Percentiles rank a stretch among this genome's conserved stretches.
Conservation (phyloP, 2,113 vertebrate species). For the Brachirus orientalis region DNA sequence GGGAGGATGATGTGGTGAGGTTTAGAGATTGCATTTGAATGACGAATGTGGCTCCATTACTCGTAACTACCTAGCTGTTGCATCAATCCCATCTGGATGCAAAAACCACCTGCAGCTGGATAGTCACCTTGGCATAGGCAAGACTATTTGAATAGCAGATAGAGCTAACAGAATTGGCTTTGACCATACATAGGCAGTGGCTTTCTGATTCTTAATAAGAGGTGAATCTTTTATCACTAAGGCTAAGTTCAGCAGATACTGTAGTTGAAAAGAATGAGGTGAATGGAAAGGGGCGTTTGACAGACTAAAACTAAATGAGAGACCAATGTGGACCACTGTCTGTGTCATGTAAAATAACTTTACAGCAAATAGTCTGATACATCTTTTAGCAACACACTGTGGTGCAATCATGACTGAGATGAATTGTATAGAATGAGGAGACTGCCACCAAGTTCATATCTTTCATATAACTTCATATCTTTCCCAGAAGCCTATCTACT, state of each 20-base stretch:
- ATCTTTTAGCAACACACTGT: neutral
- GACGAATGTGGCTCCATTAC: conserved; percentile 77
- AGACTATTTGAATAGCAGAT: conserved; percentile 52
- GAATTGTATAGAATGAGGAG: neutral
- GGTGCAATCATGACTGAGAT: neutral
- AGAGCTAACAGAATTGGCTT: conserved; percentile 29
- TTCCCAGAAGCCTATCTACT: neutral
- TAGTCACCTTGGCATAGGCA: conserved; percentile 62
- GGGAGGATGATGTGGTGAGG: too few species aligned
- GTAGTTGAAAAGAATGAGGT: neutral
- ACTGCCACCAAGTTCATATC: neutral
- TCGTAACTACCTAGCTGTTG: conserved; percentile 68
- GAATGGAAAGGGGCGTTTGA: too few species aligned
- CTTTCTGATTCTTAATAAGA: conserved; percentile 22
- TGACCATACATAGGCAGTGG: conserved; percentile 12
- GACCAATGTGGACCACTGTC: too few species aligned
- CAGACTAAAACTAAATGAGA: too few species aligned
- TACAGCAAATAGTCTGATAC: too few species aligned
- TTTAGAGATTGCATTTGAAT: conserved; percentile 68
- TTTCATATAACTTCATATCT: conserved; percentile 2
- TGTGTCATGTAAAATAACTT: too few species aligned
- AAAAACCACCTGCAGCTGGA: conserved; percentile 51
- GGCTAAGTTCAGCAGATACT: neutral
- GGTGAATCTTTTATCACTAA: conserved; percentile 6
- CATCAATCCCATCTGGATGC: conserved; percentile 51